These are phyloP conservation scores for Entomyzon cyanotis DNA, from an alignment of 2,113 vertebrate genomes.

Conservation along the genomic window DNA sequence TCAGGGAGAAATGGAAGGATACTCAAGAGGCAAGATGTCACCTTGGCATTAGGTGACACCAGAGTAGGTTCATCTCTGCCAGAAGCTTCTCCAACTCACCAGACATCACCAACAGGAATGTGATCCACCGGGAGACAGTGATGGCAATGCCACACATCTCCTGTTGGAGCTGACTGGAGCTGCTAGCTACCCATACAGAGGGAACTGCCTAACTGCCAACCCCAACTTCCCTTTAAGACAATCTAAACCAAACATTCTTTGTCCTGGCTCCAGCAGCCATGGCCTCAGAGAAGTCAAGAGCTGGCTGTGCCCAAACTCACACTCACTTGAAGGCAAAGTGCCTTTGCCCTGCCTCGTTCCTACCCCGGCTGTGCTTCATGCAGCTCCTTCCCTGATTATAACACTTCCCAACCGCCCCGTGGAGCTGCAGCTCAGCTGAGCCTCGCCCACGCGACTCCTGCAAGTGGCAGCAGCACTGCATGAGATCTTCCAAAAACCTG, in stretches of 20 bases:
- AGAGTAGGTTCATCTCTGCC: background rate
- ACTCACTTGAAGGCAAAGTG: background rate
- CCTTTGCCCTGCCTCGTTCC: background rate
- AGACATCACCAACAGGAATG: background rate
- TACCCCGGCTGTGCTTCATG: background rate
- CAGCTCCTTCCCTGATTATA: background rate
- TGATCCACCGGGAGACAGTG: background rate
- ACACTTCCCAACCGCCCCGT: rapidly evolving
- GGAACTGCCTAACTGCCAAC: background rate
- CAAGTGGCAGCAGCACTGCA: background rate
- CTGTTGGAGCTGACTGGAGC: background rate
- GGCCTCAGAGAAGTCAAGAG: background rate
- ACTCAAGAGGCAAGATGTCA: background rate
- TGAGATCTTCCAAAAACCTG: background rate
- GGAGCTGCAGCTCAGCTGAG: background rate
- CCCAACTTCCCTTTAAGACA: background rate
- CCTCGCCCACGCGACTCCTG: background rate
- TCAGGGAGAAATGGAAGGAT: background rate
- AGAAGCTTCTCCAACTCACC: background rate
- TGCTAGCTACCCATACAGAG: background rate
- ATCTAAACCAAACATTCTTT: background rate
- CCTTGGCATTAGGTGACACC: background rate
- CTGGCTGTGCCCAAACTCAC: background rate
- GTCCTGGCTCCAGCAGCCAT: rapidly evolving
- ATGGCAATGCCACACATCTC: background rate